Base-by-base conservation (phyloP, 2,113 vertebrate genomes). In the Gobio gobio region DNA sequence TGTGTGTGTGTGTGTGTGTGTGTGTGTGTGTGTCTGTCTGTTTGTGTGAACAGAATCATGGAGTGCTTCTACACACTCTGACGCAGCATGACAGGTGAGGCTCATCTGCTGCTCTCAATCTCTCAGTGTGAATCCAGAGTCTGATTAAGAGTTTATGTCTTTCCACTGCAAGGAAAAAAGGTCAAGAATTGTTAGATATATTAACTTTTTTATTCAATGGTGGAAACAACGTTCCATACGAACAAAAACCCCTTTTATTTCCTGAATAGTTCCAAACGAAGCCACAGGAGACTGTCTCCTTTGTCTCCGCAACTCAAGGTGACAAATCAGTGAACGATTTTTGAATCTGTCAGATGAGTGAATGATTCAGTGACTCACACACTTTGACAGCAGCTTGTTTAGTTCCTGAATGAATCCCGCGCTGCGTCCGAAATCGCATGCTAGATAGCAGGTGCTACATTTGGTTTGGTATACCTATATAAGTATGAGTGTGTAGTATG, bases 1-100 rank as follows among this genome's bases (percentile, higher is more conserved):
- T 45, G 43, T 45, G 9, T 10, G 43, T 45, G 1, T 49, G 47
- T 49, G 47, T 49, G 24, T 63, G 61, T 59, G 56, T 58, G 56
- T 58, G 22, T 64, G 61, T 61, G 59, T 26, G 59, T 61, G 59
- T 24, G 59, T 10, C 13, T 26, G n/a, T 26, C 29, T 29, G 29
- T 29, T 2, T 29, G 29, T 64, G 24, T 82, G n/a, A 29, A 54
- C 92, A 98, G 97, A 95, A 89, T 80, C 93, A 91, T 85, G 95
- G 95, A 86, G 92, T 82, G 74, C 91, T 91, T 85, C 95, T 96
- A 84, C 90, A 96, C 86, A 96, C 90, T 72, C 88, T 98, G 92
- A 96, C 94, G 85, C 94, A 94, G 83, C 96, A 97, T 56, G 94
- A 94, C 66, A 95, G 97, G 97, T 98, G 91, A 88, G 88, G 16